A percentile compares a stretch with the other conserved stretches of the same genome.
These are phyloP conservation scores for Budorcas taxicolor DNA, from an alignment of 2,113 vertebrate species.

Conservation along the genomic window DNA sequence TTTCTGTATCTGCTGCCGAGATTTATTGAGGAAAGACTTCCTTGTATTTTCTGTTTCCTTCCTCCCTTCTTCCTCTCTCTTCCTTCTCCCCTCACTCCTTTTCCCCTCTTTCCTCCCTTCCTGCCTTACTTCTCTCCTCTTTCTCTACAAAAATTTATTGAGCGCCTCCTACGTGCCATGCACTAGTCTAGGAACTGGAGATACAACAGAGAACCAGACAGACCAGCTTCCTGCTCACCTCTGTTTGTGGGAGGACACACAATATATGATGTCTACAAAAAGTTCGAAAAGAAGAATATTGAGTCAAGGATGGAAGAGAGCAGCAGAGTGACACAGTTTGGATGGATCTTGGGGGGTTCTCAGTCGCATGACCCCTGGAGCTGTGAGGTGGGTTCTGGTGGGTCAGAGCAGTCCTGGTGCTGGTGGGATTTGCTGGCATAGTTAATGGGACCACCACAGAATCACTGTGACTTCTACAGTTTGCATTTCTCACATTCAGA, in stretches of 20 bases:
- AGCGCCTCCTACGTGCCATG: not conserved
- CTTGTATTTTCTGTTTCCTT: not conserved
- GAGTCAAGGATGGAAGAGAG: fast-evolving
- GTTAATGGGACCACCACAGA: not conserved
- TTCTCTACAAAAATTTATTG: not conserved
- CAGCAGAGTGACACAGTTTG: fast-evolving
- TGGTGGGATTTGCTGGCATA: not conserved
- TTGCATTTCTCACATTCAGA: not conserved
- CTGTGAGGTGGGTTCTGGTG: fast-evolving
- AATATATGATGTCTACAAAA: no score
- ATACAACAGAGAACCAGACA: not conserved
- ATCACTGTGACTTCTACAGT: no score
- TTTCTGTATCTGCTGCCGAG: not conserved
- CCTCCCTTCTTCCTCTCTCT: not conserved
- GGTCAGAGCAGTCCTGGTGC: no score
- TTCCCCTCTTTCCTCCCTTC: not conserved
- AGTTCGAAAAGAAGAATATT: not conserved
- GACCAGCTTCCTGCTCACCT: not conserved
- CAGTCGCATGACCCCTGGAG: fast-evolving
- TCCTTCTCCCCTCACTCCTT: not conserved
- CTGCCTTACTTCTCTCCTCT: not conserved
- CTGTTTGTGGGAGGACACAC: not conserved
- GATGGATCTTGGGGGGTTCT: fast-evolving
- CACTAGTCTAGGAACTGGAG: not conserved
- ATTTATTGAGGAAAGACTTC: not conserved